Conservation (phyloP, 2,888 invertebrate genomes). For the Melieria crassipennis region DNA sequence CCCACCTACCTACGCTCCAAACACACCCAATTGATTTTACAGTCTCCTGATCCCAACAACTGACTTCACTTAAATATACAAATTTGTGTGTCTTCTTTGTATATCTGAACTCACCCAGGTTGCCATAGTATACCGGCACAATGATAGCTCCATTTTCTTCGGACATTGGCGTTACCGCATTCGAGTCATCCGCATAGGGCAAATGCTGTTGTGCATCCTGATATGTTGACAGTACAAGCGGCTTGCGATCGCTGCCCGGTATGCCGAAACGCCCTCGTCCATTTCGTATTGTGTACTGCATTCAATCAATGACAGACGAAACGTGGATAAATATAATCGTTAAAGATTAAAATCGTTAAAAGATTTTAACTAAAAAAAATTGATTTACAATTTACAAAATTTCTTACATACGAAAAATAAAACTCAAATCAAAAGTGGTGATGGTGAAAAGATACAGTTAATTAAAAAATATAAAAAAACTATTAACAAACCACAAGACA, state of each 20-base stretch:
- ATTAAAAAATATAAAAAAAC: no score
- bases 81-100: background rate
- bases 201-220: slow-evolving; percentile 94
- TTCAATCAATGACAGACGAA: slow-evolving; percentile 32
- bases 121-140: slow-evolving; percentile 89
- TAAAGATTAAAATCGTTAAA: no score
- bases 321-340: slow-evolving; percentile 14
- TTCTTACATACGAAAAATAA: no score
- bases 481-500: no score
- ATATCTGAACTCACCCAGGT: slow-evolving; percentile 71
- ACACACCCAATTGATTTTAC: no score
- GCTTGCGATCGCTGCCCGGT: slow-evolving; percentile 89
- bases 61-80: background rate
- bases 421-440: no score
- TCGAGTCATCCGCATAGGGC: slow-evolving; percentile 97
- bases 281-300: slow-evolving; percentile 84
- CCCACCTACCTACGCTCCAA: background rate
- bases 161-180: slow-evolving; percentile 97
- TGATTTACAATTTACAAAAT: no score
- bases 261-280: slow-evolving; percentile 81
- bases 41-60: background rate
- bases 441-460: no score
- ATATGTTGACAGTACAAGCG: slow-evolving; percentile 92
- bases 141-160: slow-evolving; percentile 97
- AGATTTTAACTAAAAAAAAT: no score